Evolutionary conservation across 2,113 vertebrate genomes (phyloP).

Genomic region (Junco hyemalis): DNA sequence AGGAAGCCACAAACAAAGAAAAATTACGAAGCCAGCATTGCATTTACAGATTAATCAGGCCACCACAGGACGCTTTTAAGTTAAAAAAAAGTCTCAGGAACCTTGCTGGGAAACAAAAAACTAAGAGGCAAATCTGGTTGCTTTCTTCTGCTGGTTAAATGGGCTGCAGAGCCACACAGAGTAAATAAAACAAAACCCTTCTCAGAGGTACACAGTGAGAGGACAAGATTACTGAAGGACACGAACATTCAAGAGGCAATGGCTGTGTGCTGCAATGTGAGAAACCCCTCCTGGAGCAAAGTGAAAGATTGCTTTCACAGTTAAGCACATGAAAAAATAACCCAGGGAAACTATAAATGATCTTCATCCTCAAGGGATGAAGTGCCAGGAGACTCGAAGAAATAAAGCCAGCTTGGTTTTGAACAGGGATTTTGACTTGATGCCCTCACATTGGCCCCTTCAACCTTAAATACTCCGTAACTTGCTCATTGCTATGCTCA

Average conservation of each 20-base stretch:
- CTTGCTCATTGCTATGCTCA: neutral
- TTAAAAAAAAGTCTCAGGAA: neutral
- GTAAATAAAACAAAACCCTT: neutral
- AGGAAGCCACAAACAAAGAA: neutral
- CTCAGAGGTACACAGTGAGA: neutral
- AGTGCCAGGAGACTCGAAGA: neutral
- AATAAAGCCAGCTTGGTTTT: neutral
- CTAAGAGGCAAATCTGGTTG: neutral
- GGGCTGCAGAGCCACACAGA: neutral
- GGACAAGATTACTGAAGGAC: neutral
- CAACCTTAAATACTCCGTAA: neutral
- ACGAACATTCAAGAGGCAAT: neutral
- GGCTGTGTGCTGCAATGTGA: accelerated
- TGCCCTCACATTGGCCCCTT: neutral
- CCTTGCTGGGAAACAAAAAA: neutral
- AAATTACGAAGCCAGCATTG: neutral
- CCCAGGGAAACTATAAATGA: neutral
- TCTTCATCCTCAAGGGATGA: neutral
- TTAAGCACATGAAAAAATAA: neutral
- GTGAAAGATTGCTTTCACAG: neutral
- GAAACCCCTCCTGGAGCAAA: neutral
- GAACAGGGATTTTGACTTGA: neutral
- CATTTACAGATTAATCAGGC: neutral
- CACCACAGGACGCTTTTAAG: neutral
- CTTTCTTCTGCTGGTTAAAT: neutral